Evolutionary conservation across 1,140 invertebrate species (phyloP), one percentile per base, ranked within the genome.

Genomic region (Philotrypesis tridentata): DNA sequence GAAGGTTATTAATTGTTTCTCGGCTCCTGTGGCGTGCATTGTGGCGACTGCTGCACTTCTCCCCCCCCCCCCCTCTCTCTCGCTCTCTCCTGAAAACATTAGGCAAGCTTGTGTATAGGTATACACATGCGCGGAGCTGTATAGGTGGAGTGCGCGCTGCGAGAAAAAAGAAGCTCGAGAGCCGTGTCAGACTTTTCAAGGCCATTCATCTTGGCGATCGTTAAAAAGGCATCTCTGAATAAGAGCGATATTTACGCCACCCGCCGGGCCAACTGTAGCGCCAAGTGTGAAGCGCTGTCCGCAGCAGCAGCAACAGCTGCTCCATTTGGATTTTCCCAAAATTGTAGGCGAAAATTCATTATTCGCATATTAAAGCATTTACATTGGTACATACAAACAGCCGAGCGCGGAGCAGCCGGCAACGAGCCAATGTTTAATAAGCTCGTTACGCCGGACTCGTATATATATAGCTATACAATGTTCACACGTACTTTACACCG

Each of bases 1-100:
- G 87, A 88, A 90, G 89, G 88, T 91, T 92, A 92, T 92, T 92
- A 91, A 92, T 92, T 91, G 90, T 91, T 87, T 90, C 85, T 88
- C 80, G 29, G 73, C 73, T 84, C 85, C 86, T 76, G 82, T 84
- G 72, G 84, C 31, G 79, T 67, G 75, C 71, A 83, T 86, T 84
- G 79, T 86, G 76, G 31, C 81, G 80, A 83, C 70, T 37, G 33
- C 33, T 37, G 33, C 33, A 37, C 4, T 37, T 37, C 33, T 37
- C 33, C 9, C 9, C 9, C 33, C 9, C 9, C 9, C 86, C 88
- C 87, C 87, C 88, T n/a, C n/a, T 37, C 33, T 37, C 9, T 37
- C 33, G 3, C 9, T 37, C 86, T 89, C 87, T 87, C 88, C 86
- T 85, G 88, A 90, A 91, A 91, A 89, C 89, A 90, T 89, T 89